A percentile compares a stretch with the other conserved stretches of the same genome.
phyloP scores from a whole-genome alignment of 2,888 invertebrate species.

The Synergus japonicus region DNA sequence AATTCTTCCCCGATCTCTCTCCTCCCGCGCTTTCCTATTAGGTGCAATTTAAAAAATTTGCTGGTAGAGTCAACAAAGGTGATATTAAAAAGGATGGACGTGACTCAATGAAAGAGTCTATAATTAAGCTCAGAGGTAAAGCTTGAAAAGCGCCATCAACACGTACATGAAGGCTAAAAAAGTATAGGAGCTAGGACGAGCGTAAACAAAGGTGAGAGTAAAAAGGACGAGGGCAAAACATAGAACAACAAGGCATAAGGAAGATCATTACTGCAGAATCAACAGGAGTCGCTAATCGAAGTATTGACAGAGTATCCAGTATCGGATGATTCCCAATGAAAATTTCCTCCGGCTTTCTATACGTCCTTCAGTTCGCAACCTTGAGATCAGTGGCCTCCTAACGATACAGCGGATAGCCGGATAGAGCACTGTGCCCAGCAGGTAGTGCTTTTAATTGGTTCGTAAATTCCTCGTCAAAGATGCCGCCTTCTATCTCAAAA shows the following conservation, averaged over 20 bases:
- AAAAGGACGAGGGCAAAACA: constrained; percentile 9
- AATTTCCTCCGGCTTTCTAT: constrained; percentile 35
- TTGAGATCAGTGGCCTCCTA: constrained; percentile 38
- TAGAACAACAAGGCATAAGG: not conserved
- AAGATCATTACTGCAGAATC: constrained; percentile 1
- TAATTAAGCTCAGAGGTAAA: not conserved
- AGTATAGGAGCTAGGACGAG: not conserved
- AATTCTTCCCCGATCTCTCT: no score
- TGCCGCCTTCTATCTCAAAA: constrained; percentile 40
- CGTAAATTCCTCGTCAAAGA: constrained; percentile 39
- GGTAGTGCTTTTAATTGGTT: constrained; percentile 41
- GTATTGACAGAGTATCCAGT: not conserved
- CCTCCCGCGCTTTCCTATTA: no score
- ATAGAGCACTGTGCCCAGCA: constrained; percentile 28
- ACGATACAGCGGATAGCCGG: constrained; percentile 1
- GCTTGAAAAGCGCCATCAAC: not conserved
- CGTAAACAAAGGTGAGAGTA: constrained; percentile 29
- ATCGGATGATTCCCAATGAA: constrained; percentile 31
- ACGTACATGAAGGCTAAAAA: constrained; percentile 3
- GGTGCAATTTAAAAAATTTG: not conserved
- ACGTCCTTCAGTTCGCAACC: constrained; percentile 34
- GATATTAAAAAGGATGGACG: not conserved
- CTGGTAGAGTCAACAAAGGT: not conserved
- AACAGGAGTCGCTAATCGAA: constrained; percentile 9
- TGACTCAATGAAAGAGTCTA: not conserved